Conservation (phyloP, 2,888 invertebrate genomes). For the Polietes domitor region DNA sequence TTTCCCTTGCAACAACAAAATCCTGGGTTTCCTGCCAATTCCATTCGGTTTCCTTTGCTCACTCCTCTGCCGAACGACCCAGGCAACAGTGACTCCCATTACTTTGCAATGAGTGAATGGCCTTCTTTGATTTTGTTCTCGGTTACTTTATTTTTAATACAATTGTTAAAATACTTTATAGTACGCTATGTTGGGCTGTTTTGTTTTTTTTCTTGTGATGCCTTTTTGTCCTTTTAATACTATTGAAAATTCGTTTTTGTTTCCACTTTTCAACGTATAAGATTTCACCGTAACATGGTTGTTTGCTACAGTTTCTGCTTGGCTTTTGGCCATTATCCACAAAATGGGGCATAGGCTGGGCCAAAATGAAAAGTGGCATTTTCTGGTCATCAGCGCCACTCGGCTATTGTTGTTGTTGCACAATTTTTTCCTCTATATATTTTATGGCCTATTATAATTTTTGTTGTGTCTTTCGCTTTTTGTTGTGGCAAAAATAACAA, state of each 20-base stretch:
- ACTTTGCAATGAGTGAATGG: neutral
- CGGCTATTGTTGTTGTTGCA: neutral
- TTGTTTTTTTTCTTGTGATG: neutral
- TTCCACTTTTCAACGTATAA: neutral
- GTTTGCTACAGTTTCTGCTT: neutral
- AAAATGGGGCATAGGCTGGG: slow-evolving; percentile 32
- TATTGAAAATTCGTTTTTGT: slow-evolving; percentile 5
- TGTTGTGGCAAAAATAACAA: neutral
- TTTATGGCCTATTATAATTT: neutral
- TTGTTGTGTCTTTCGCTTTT: slow-evolving; percentile 32
- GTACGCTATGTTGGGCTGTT: neutral
- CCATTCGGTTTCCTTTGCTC: neutral
- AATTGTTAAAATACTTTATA: slow-evolving; percentile 4
- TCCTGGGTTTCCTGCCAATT: neutral
- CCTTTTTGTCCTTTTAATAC: neutral
- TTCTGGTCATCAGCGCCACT: slow-evolving; percentile 52
- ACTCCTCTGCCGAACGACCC: neutral
- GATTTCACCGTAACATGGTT: neutral
- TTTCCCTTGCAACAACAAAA: neutral
- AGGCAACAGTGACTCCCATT: neutral
- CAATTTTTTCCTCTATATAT: neutral
- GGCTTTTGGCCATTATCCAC: neutral
- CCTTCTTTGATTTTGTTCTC: slow-evolving; percentile 1
- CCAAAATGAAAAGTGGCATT: slow-evolving; percentile 55
- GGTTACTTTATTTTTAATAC: slow-evolving; percentile 2